phyloP scores from a whole-genome alignment of 1,140 invertebrate genomes.

The Bombus soroeensis region DNA sequence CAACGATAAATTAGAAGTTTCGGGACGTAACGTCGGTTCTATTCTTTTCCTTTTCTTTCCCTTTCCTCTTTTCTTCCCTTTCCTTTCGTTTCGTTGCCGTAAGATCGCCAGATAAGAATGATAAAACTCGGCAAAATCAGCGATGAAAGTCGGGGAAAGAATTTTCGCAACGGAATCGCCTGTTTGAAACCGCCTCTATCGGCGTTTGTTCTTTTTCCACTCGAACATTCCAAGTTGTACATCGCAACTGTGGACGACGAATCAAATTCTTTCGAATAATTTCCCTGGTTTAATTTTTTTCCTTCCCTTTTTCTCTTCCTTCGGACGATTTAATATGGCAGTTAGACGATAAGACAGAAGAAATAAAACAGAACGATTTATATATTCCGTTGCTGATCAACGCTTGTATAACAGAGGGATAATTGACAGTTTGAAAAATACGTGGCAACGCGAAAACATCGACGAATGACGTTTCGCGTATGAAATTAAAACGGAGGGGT shows the following conservation, averaged over 20 bases:
- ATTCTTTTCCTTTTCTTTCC: no score
- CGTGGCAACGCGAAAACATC: background rate
- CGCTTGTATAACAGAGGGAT: background rate
- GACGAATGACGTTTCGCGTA: background rate
- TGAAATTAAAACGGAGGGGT: background rate
- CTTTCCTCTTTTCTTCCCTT: background rate
- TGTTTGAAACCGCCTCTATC: background rate
- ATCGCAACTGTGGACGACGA: background rate
- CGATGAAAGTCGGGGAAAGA: background rate
- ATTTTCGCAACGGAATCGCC: background rate
- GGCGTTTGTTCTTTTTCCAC: background rate
- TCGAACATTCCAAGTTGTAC: background rate
- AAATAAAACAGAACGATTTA: no score
- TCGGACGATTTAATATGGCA: background rate
- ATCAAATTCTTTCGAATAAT: background rate
- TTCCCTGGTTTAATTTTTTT: background rate
- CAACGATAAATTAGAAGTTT: constrained; percentile 37
- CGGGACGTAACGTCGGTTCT: constrained; percentile 20
- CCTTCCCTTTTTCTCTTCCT: no score
- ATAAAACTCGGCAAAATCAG: constrained; percentile 13
- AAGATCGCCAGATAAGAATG: constrained; percentile 24
- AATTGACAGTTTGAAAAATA: constrained; percentile 3
- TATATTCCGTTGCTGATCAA: background rate
- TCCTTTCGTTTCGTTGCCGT: background rate
- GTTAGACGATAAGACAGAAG: no score